phyloP scores from a whole-genome alignment of 2,888 invertebrate genomes.

The Drosophila dives region DNA sequence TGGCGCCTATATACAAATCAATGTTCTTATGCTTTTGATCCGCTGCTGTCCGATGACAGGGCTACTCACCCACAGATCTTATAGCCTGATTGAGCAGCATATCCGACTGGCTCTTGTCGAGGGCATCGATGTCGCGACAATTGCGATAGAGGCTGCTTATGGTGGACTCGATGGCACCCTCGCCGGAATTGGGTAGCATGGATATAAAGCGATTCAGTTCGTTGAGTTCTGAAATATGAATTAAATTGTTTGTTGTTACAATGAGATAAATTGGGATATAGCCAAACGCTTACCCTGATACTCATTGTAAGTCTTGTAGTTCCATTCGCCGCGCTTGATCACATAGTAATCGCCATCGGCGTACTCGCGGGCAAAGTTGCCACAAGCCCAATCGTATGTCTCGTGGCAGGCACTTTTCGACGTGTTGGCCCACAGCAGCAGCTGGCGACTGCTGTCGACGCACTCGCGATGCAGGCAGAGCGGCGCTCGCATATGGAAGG shows the following conservation, averaged over 20 bases:
- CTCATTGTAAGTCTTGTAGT: conserved; percentile 83
- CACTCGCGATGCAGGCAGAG: conserved; percentile 84
- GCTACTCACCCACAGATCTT: conserved; percentile 81
- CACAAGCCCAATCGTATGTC: conserved; percentile 84
- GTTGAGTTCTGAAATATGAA: conserved; percentile 72
- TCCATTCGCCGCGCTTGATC: conserved; percentile 84
- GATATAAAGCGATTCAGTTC: conserved; percentile 84
- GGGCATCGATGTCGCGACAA: conserved; percentile 82
- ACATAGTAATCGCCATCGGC: conserved; percentile 82
- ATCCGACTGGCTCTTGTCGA: conserved; percentile 83
- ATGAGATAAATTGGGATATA: neutral
- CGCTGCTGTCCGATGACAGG: neutral
- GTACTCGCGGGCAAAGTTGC: conserved; percentile 83
- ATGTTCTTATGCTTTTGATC: neutral
- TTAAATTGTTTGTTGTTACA: no score
- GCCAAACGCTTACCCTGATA: conserved; percentile 80
- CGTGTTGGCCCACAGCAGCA: conserved; percentile 83
- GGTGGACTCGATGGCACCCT: conserved; percentile 82
- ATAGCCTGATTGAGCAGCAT: conserved; percentile 82
- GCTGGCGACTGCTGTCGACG: conserved; percentile 83
- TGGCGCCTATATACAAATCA: neutral
- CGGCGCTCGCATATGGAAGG: conserved; percentile 83
- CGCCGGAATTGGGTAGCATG: conserved; percentile 80
- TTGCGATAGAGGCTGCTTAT: conserved; percentile 82
- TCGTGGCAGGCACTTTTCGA: conserved; percentile 82